Percentiles rank a stretch among this genome's conserved stretches.
These are phyloP conservation scores for Aeoliscus strigatus DNA, from an alignment of 2,797 vertebrate species.

Conservation along the genomic window DNA sequence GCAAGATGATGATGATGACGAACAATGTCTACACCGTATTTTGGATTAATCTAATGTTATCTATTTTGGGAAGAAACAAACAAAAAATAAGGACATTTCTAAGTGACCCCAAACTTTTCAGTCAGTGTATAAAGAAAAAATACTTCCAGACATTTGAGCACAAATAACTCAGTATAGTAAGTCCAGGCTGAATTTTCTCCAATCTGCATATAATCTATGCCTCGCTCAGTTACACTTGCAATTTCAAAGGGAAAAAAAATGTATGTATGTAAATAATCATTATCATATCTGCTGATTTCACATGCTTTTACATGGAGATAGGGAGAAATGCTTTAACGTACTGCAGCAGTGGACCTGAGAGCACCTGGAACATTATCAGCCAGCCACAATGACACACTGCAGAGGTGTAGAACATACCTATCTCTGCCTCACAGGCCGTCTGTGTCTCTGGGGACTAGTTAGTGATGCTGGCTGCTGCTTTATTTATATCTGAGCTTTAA, in stretches of 20 bases:
- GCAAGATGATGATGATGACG: too few relatives aligned
- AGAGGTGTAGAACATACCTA: constrained; percentile 45
- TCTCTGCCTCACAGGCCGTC: constrained; percentile 47
- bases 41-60: too few relatives aligned
- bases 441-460: constrained; percentile 64
- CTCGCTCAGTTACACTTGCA: constrained; percentile 42
- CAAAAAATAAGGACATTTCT: too few relatives aligned
- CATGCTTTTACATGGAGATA: constrained; percentile 21
- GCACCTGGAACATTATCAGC: constrained; percentile 54
- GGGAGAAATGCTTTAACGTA: constrained; percentile 17
- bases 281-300: constrained; percentile 41
- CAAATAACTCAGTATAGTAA: too few relatives aligned
- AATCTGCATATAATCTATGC: too few relatives aligned
- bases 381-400: constrained; percentile 61
- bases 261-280: constrained; percentile 62
- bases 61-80: too few relatives aligned
- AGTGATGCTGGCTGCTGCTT: constrained; percentile 54
- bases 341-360: too few relatives aligned
- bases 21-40: too few relatives aligned
- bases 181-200: too few relatives aligned
- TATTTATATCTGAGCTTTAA: constrained; percentile 70
- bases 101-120: too few relatives aligned
- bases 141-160: too few relatives aligned
- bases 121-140: too few relatives aligned
- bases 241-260: constrained; percentile 39